Conservation (phyloP, 2,797 vertebrate genomes). For the Catamblyrhynchus diadema region DNA sequence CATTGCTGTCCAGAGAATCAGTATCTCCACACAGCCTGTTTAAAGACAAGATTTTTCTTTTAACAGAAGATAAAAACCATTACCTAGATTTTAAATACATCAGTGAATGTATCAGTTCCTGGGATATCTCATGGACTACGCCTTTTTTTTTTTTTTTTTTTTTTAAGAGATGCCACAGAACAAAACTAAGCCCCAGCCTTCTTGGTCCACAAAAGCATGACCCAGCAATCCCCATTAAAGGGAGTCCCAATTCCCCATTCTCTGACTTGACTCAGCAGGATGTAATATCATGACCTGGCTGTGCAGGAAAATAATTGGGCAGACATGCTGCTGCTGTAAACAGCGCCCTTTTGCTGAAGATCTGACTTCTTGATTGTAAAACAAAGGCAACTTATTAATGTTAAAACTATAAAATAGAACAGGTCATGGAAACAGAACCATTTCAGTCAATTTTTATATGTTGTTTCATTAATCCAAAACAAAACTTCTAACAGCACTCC, state of each 20-base stretch:
- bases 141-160: too few species aligned
- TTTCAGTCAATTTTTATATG: constrained; percentile 9
- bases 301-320: constrained; percentile 5
- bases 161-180: background rate
- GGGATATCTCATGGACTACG: background rate
- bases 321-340: background rate
- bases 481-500: constrained; percentile 45
- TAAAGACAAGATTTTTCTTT: background rate
- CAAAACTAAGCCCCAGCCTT: background rate
- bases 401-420: constrained; percentile 22
- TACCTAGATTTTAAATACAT: background rate
- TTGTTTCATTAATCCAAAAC: constrained; percentile 33
- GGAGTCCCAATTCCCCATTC: background rate
- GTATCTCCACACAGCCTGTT: background rate
- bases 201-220: background rate
- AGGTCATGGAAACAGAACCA: background rate
- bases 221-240: background rate
- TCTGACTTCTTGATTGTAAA: constrained; percentile 14
- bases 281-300: background rate
- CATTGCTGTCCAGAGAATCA: background rate
- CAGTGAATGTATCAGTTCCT: background rate
- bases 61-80: background rate
- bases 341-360: background rate
- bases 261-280: background rate
- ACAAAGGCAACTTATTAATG: background rate